Evolutionary conservation across 1,140 invertebrate genomes (phyloP).

Genomic region (Caenorhabditis briggsae): DNA sequence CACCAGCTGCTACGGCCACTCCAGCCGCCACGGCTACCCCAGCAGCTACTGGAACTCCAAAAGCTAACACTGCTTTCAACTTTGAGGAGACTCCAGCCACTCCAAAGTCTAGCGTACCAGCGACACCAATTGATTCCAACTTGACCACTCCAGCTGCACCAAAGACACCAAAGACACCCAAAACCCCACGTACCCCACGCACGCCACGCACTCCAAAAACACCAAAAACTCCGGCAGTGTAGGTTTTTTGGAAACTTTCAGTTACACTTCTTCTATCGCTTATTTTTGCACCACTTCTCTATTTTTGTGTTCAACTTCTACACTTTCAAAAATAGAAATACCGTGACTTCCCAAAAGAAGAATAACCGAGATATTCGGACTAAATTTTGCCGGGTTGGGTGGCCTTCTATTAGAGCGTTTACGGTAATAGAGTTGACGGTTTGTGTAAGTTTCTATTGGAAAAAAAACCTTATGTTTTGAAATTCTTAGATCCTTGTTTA

Average conservation of each 20-base stretch:
- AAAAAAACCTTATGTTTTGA: no score
- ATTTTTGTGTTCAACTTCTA: not conserved
- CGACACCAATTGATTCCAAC: constrained; percentile 7
- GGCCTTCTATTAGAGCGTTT: not conserved
- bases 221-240: constrained; percentile 66
- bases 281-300: not conserved
- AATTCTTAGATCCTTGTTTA: no score
- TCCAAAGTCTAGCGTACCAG: constrained; percentile 64
- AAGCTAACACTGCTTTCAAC: constrained; percentile 62
- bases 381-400: no score
- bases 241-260: not conserved
- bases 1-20: constrained; percentile 59
- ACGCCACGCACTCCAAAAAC: constrained; percentile 72
- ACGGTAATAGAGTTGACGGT: no score
- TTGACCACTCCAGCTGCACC: constrained; percentile 71
- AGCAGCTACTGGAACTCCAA: constrained; percentile 62
- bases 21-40: constrained; percentile 55
- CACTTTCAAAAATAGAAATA: no score
- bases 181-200: constrained; percentile 64
- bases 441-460: no score
- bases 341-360: no score
- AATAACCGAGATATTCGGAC: no score
- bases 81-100: constrained; percentile 71
- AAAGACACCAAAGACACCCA: constrained; percentile 60
- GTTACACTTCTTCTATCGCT: not conserved